Evolutionary conservation across 2,113 vertebrate species (phyloP).

Genomic region (Hydropotes inermis): DNA sequence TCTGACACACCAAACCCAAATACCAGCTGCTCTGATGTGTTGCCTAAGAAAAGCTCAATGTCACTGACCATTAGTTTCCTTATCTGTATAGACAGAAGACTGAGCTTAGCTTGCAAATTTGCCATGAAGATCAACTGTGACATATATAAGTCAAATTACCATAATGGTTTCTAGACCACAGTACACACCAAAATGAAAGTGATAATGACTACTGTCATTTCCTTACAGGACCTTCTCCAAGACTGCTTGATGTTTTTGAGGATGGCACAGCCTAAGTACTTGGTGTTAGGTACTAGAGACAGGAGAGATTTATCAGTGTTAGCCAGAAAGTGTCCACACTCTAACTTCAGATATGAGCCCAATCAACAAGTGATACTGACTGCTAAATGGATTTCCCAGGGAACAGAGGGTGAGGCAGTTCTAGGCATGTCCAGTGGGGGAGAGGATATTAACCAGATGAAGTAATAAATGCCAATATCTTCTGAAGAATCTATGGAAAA

Average conservation of each 20-base stretch:
- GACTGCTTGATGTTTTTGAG: background rate
- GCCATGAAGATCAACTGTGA: background rate
- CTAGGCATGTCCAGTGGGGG: background rate
- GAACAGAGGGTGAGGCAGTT: background rate
- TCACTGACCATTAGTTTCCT: background rate
- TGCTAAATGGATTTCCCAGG: background rate
- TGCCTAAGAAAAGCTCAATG: background rate
- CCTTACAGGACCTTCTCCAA: background rate
- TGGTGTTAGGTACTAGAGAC: background rate
- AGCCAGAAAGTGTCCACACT: background rate
- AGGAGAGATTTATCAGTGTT: background rate
- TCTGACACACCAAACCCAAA: background rate
- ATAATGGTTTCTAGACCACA: background rate
- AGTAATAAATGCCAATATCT: background rate
- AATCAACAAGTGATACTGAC: background rate
- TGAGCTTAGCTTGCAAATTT: background rate
- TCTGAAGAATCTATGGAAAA: background rate
- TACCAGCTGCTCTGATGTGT: background rate
- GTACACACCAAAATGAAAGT: background rate
- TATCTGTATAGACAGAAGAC: background rate
- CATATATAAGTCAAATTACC: background rate
- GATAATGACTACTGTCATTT: background rate
- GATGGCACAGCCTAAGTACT: background rate
- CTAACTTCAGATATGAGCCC: background rate
- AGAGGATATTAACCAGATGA: background rate